These are phyloP conservation scores for Eueremaeus valkanovi DNA, from an alignment of 2,888 invertebrate genomes.

Conservation along the genomic window DNA sequence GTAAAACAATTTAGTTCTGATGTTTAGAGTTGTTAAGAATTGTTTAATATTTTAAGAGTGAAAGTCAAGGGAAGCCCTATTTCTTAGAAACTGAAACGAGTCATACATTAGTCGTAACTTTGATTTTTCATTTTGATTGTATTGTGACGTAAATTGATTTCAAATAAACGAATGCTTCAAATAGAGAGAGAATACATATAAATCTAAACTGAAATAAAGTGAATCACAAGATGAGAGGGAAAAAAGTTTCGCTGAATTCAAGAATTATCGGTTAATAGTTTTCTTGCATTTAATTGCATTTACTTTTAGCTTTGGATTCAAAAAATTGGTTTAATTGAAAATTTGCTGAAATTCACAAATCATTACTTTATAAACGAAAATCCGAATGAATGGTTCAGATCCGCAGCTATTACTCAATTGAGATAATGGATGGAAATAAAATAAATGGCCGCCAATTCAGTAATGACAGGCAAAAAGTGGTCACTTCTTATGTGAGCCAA, in stretches of 20 bases:
- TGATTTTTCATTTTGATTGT: not conserved
- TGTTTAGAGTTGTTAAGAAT: not conserved
- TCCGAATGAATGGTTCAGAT: not conserved
- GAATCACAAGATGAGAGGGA: not conserved
- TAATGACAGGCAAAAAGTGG: not conserved
- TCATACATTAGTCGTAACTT: slow-evolving; percentile 10
- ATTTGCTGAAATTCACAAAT: too few species aligned
- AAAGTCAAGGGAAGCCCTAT: slow-evolving; percentile 1
- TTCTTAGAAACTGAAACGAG: not conserved
- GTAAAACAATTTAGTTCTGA: too few species aligned
- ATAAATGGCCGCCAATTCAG: not conserved
- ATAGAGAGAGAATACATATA: not conserved
- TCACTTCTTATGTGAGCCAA: not conserved
- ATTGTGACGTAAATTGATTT: not conserved
- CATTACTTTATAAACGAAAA: not conserved
- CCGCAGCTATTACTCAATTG: not conserved
- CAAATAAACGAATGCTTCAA: not conserved
- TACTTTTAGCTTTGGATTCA: too few species aligned
- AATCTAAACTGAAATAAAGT: not conserved
- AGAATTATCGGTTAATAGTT: too few species aligned
- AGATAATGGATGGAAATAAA: not conserved
- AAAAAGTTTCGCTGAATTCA: too few species aligned
- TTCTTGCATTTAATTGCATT: too few species aligned
- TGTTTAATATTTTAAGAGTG: not conserved
- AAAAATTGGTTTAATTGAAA: too few species aligned